These are phyloP conservation scores for Perccottus glenii DNA, from an alignment of 2,113 vertebrate genomes.

Conservation along the genomic window DNA sequence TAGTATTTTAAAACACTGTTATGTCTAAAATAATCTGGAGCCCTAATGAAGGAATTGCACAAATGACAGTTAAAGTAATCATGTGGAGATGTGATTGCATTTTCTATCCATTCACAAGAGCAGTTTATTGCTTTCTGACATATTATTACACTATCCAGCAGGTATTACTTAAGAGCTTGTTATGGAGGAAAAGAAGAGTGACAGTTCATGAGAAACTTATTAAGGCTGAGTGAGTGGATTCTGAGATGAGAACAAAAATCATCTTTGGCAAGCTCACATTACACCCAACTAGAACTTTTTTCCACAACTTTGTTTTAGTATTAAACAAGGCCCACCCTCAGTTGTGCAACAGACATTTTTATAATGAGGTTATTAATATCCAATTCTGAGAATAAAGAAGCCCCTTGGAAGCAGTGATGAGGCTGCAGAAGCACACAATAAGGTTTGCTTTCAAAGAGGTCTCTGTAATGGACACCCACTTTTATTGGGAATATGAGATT, in stretches of 20 bases:
- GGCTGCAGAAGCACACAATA: conserved; percentile 12
- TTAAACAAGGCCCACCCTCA: conserved; percentile 25
- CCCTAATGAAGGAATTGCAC: conserved; percentile 15
- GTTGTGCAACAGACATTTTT: conserved; percentile 23
- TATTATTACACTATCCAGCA: conserved; percentile 43
- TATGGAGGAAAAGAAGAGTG: conserved; percentile 18
- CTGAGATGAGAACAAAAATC: conserved; percentile 31
- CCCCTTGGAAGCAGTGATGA: conserved; percentile 21
- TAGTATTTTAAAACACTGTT: conserved; percentile 12
- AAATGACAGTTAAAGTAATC: conserved; percentile 51
- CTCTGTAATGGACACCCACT: conserved; percentile 26
- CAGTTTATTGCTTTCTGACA: conserved; percentile 45
- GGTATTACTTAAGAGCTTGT: conserved; percentile 56
- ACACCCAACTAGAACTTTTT: conserved; percentile 24
- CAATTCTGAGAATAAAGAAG: conserved; percentile 31
- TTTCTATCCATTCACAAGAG: conserved; percentile 27
- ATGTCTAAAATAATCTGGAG: conserved; percentile 5
- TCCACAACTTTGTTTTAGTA: conserved; percentile 23
- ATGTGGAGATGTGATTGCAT: conserved; percentile 49
- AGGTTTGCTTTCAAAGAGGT: conserved; percentile 30
- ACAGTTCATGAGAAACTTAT: conserved; percentile 41
- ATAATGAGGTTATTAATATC: conserved; percentile 42
- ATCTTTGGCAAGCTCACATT: conserved; percentile 33
- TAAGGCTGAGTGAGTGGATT: conserved; percentile 39
- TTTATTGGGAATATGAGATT: conserved; percentile 26